These are phyloP conservation scores for Notolabrus celidotus DNA, from an alignment of 2,797 vertebrate genomes.

Conservation along the genomic window DNA sequence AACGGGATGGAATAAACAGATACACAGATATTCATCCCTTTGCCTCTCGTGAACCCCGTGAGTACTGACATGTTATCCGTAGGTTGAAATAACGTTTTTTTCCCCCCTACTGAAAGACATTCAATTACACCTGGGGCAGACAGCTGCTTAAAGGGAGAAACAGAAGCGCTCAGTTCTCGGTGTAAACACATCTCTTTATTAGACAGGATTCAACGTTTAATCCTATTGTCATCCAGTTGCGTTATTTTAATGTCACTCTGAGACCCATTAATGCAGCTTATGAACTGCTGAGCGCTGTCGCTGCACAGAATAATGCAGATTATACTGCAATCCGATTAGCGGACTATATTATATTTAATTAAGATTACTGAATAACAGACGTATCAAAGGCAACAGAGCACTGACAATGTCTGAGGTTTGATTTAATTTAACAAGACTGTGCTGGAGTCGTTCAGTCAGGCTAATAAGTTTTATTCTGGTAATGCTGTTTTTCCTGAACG, in stretches of 20 bases:
- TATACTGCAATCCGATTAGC: conserved; percentile 77
- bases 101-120: conserved; percentile 90
- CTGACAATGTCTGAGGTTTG: not conserved
- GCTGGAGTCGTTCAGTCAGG: not conserved
- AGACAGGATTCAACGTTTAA: conserved; percentile 90
- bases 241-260: conserved; percentile 90
- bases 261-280: conserved; percentile 74
- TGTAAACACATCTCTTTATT: conserved; percentile 88
- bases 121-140: conserved; percentile 92
- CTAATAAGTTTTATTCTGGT: conserved; percentile 22
- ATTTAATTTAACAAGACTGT: not conserved
- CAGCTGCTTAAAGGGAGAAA: conserved; percentile 86
- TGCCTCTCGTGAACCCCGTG: conserved; percentile 84
- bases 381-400: conserved; percentile 23
- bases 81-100: conserved; percentile 90
- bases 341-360: conserved; percentile 66
- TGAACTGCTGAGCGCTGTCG: conserved; percentile 80
- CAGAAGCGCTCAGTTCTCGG: conserved; percentile 77
- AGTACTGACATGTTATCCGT: conserved; percentile 93
- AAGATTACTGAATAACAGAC: conserved; percentile 36
- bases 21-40: conserved; percentile 86
- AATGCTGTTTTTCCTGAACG: conserved; percentile 26
- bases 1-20: conserved; percentile 89
- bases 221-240: conserved; percentile 88
- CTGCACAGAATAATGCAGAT: conserved; percentile 66